phyloP scores from a whole-genome alignment of 2,797 vertebrate species.

The Chiloscyllium punctatum region DNA sequence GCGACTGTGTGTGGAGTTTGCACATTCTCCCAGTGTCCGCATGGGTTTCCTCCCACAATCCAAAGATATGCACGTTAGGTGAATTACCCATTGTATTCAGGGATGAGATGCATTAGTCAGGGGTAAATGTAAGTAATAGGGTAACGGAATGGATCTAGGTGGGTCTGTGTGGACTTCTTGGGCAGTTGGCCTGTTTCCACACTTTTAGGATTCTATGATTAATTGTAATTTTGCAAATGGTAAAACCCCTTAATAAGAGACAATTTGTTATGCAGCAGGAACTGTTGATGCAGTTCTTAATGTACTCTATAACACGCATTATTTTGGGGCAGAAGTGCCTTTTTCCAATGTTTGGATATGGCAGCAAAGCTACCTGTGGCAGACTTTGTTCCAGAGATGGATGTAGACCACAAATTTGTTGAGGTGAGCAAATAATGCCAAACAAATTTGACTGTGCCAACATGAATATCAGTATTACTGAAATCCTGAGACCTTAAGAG shows the following conservation, averaged over 20 bases:
- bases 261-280: not conserved
- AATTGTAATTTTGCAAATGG: not conserved
- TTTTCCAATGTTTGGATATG: not conserved
- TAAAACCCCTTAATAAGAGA: not conserved
- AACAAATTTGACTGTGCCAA: not conserved
- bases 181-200: too few relatives aligned
- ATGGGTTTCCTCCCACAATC: too few relatives aligned
- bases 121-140: too few relatives aligned
- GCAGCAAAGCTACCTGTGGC: not conserved
- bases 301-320: not conserved
- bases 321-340: not conserved
- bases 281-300: not conserved
- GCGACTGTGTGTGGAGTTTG: too few relatives aligned
- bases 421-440: not conserved
- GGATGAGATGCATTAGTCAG: too few relatives aligned
- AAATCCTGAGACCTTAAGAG: not conserved
- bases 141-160: too few relatives aligned
- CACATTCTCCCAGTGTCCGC: too few relatives aligned
- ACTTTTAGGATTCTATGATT: too few relatives aligned
- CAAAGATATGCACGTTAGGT: too few relatives aligned
- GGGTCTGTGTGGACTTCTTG: too few relatives aligned
- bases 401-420: not conserved
- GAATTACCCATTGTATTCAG: too few relatives aligned
- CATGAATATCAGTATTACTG: not conserved
- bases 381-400: not conserved